phyloP scores from a whole-genome alignment of 2,888 invertebrate species.

The Tridacna gigas region DNA sequence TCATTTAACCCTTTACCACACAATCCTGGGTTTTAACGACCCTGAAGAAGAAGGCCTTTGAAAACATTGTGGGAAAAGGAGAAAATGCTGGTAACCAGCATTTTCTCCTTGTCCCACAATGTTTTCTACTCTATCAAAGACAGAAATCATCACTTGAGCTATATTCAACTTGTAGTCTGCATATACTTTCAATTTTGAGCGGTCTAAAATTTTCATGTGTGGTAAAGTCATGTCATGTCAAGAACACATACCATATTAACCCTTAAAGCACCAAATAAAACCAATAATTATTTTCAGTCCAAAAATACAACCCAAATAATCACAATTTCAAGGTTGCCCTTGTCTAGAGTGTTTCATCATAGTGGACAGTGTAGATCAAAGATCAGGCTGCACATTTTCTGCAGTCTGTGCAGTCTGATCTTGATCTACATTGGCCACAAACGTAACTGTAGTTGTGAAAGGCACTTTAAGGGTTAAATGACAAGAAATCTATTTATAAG shows the following conservation, averaged over 20 bases:
- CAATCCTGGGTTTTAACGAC: too few species aligned
- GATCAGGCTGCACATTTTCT: not conserved
- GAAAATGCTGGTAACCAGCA: not conserved
- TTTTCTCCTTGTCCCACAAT: not conserved
- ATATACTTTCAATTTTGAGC: not conserved
- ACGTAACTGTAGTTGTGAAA: not conserved
- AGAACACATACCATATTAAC: too few species aligned
- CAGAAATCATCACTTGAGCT: not conserved
- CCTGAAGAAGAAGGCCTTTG: too few species aligned
- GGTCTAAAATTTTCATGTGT: not conserved
- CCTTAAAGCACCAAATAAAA: too few species aligned
- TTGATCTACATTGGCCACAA: not conserved
- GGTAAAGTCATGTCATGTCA: too few species aligned
- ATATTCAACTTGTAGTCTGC: not conserved
- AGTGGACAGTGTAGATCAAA: not conserved
- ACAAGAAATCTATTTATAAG: not conserved
- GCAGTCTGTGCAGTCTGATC: not conserved
- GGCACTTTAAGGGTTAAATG: not conserved
- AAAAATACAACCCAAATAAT: too few species aligned
- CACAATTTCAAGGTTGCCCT: too few species aligned
- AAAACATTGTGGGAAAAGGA: too few species aligned
- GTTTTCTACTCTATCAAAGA: not conserved
- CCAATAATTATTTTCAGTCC: too few species aligned
- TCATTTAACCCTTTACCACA: too few species aligned
- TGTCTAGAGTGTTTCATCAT: too few species aligned